Conservation (phyloP, 2,797 vertebrate genomes). For the Myioborus melanocephalus region DNA sequence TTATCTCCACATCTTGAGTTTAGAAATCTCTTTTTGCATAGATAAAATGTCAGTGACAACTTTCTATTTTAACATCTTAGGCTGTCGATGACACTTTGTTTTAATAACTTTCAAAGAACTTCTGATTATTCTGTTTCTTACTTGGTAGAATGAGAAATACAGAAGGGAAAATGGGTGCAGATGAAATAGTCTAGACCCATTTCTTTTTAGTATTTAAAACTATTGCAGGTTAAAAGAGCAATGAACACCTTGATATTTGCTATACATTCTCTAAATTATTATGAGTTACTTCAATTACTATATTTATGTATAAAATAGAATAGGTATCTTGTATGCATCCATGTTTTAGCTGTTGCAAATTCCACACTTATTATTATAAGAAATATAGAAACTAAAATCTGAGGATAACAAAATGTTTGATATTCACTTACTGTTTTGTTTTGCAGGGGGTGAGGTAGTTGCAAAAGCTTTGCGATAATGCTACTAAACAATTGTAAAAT, state of each 20-base stretch:
- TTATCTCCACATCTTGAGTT: conserved; percentile 21
- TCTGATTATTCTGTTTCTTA: not conserved
- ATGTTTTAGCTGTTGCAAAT: not conserved
- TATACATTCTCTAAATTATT: not conserved
- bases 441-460: not conserved
- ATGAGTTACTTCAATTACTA: not conserved
- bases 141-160: not conserved
- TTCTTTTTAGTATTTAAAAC: not conserved
- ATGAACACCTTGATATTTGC: not conserved
- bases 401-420: not conserved
- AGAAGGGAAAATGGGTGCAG: not conserved
- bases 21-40: conserved; percentile 39
- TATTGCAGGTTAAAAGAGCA: not conserved
- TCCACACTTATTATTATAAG: not conserved
- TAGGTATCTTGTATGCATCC: not conserved
- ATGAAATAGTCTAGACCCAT: not conserved
- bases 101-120: conserved; percentile 37
- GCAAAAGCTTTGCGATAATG: not conserved
- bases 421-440: not conserved
- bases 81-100: conserved; percentile 11
- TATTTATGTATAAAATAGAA: not conserved
- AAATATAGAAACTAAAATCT: not conserved
- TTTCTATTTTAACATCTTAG: conserved; percentile 38
- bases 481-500: not conserved
- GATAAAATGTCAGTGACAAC: conserved; percentile 41